phyloP scores from a whole-genome alignment of 2,888 invertebrate genomes.

The Achlya flavicornis region DNA sequence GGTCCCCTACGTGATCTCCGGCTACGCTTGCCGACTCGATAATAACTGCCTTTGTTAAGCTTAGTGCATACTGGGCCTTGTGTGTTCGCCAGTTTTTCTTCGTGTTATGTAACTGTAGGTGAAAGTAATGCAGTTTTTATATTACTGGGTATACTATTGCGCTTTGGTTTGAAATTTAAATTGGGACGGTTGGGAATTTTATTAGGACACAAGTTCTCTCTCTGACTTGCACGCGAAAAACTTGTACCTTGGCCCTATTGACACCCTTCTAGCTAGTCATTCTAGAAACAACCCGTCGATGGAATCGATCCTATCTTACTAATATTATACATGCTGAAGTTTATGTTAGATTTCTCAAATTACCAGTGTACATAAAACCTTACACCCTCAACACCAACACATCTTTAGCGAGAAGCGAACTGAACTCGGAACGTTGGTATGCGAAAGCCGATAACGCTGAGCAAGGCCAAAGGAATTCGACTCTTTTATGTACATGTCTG shows the following conservation, averaged over 20 bases:
- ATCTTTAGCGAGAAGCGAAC: constrained; percentile 30
- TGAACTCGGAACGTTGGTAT: constrained; percentile 39
- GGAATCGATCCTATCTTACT: no score
- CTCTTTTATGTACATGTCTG: constrained; percentile 30
- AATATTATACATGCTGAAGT: no score
- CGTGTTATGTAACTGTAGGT: not conserved
- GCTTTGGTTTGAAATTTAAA: no score
- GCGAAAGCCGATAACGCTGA: constrained; percentile 50
- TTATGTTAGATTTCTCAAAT: no score
- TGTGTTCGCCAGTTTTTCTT: not conserved
- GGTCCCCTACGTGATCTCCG: constrained; percentile 76
- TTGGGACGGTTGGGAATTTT: no score
- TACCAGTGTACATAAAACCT: constrained; percentile 9
- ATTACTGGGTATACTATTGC: not conserved
- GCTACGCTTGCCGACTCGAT: constrained; percentile 64
- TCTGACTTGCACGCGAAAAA: no score
- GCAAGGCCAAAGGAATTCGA: constrained; percentile 48
- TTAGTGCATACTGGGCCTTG: not conserved
- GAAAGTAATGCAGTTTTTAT: not conserved
- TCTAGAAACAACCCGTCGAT: no score
- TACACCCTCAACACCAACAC: constrained; percentile 13
- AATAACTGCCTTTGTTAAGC: constrained; percentile 45
- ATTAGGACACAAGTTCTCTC: no score
- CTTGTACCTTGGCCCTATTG: no score
- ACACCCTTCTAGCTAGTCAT: no score